phyloP scores from a whole-genome alignment of 2,797 vertebrate genomes.

The Sebastes alutus region DNA sequence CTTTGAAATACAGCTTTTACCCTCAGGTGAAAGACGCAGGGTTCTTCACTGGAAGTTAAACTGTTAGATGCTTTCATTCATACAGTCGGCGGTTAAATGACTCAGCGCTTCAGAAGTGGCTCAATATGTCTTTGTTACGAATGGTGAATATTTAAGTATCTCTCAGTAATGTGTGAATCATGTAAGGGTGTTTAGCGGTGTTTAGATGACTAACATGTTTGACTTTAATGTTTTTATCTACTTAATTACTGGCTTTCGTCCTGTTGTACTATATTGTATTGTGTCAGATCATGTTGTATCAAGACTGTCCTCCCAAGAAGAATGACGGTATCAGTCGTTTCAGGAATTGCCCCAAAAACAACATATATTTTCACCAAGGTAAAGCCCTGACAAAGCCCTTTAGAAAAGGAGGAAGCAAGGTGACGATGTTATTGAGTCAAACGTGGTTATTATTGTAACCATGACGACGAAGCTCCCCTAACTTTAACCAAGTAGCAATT shows the following conservation, averaged over 20 bases:
- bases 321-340: neutral
- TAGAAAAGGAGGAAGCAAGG: neutral
- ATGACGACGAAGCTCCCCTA: neutral
- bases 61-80: neutral
- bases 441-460: neutral
- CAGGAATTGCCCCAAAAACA: neutral
- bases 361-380: fast-evolving
- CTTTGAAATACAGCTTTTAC: constrained; percentile 21
- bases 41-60: neutral
- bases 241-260: neutral
- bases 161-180: neutral
- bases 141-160: neutral
- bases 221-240: neutral
- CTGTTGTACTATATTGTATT: neutral
- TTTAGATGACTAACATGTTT: neutral
- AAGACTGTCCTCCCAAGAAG: neutral
- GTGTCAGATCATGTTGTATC: neutral
- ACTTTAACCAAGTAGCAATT: neutral
- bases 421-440: fast-evolving
- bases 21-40: neutral
- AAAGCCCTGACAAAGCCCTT: neutral
- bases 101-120: neutral
- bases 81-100: neutral
- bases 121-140: neutral
- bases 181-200: neutral